These are phyloP conservation scores for Platalea minor DNA, from an alignment of 2,797 vertebrate species.

Conservation along the genomic window DNA sequence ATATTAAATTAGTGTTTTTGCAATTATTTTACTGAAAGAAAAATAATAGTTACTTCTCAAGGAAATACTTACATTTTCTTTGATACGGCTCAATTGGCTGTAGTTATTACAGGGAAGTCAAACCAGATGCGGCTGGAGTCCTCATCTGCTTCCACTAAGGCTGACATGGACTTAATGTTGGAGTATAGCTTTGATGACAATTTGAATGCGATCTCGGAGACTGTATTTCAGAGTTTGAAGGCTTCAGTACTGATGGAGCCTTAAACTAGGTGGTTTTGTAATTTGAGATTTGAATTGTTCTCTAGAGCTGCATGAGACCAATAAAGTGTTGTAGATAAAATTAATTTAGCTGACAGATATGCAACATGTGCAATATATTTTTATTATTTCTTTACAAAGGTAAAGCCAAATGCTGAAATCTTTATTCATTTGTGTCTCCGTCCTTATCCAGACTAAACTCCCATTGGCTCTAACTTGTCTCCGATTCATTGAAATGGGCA, in stretches of 20 bases:
- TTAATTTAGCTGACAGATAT: conserved; percentile 49
- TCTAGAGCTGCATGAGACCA: conserved; percentile 34
- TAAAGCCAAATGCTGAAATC: conserved; percentile 34
- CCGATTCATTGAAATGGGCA: background rate
- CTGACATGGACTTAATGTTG: conserved; percentile 46
- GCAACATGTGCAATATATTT: conserved; percentile 37
- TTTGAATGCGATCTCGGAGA: conserved; percentile 62
- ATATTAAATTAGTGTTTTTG: background rate
- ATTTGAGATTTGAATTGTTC: conserved; percentile 52
- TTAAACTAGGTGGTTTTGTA: conserved; percentile 56
- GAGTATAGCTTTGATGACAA: conserved; percentile 61
- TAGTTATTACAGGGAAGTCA: conserved; percentile 35
- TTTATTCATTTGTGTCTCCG: background rate
- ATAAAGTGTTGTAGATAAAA: conserved; percentile 46
- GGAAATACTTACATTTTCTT: conserved; percentile 36
- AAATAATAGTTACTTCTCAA: background rate
- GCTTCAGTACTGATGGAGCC: conserved; percentile 9
- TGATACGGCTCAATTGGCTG: conserved; percentile 1
- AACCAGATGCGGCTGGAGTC: conserved; percentile 33
- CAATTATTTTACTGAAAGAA: conserved; percentile 8
- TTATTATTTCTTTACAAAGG: conserved; percentile 46
- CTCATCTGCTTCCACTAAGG: conserved; percentile 64
- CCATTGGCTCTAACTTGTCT: background rate
- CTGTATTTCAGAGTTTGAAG: conserved; percentile 35
- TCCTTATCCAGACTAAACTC: background rate